Evolutionary conservation across 2,113 vertebrate species (phyloP).

Genomic region (Lanius ludovicianus): DNA sequence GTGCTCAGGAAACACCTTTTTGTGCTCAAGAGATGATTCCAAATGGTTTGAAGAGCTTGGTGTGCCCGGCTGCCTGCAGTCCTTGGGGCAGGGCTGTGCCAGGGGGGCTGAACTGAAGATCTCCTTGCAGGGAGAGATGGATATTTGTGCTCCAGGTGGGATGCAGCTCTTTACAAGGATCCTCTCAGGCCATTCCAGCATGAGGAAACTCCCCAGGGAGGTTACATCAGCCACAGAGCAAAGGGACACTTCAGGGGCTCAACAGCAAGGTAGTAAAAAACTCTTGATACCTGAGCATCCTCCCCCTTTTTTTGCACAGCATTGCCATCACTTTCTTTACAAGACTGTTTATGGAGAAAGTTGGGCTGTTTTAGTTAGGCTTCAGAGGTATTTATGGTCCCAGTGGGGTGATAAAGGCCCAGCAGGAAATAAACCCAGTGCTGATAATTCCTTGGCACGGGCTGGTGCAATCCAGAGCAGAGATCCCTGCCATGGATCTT

Average conservation of each 20-base stretch:
- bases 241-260: background rate
- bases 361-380: background rate
- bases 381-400: background rate
- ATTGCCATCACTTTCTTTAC: background rate
- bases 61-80: background rate
- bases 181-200: background rate
- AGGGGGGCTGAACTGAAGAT: background rate
- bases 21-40: background rate
- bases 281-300: background rate
- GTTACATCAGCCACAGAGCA: background rate
- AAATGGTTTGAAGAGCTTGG: background rate
- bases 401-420: background rate
- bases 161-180: background rate
- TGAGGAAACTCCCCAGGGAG: background rate
- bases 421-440: background rate
- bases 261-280: background rate
- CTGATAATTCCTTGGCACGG: background rate
- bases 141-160: rapidly evolving
- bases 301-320: background rate
- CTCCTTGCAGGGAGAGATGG: background rate
- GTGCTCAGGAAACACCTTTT: background rate
- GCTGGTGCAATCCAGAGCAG: background rate
- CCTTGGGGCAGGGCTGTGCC: background rate
- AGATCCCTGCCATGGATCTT: background rate
- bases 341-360: background rate